Conservation (phyloP, 2,113 vertebrate genomes). For the Lepidothrix coronata region DNA sequence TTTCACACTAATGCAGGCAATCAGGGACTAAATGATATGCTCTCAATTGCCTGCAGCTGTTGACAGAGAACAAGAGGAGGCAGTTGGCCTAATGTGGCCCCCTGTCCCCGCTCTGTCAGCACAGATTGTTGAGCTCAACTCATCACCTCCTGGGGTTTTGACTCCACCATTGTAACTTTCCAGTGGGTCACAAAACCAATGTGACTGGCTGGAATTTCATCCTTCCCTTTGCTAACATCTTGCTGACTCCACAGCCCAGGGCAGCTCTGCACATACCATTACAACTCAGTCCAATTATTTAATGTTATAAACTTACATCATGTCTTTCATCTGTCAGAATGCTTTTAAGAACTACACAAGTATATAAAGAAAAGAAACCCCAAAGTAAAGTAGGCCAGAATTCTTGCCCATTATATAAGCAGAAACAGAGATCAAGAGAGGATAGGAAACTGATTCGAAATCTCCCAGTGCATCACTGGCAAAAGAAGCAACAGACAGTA, state of each 20-base stretch:
- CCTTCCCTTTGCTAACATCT: background rate
- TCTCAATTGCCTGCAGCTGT: background rate
- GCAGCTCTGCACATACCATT: background rate
- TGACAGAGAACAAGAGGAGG: background rate
- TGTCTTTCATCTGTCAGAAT: background rate
- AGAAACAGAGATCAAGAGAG: background rate
- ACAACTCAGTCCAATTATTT: background rate
- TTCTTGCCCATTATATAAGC: background rate
- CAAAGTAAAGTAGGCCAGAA: background rate
- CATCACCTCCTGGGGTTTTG: background rate
- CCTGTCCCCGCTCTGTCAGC: background rate
- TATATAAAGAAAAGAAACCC: background rate
- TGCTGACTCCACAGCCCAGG: background rate
- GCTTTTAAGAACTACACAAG: background rate
- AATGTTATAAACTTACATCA: background rate
- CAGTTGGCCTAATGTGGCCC: background rate
- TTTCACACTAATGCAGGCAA: background rate
- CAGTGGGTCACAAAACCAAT: background rate
- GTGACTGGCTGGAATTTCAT: background rate
- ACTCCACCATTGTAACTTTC: accelerated
- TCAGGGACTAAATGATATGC: background rate
- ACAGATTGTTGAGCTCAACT: background rate
- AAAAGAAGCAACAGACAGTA: background rate
- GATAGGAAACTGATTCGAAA: background rate
- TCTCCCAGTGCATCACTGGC: background rate